A percentile compares a stretch with the other conserved stretches of the same genome.
phyloP scores from a whole-genome alignment of 2,888 invertebrate species.

The Clistopyga incitator region DNA sequence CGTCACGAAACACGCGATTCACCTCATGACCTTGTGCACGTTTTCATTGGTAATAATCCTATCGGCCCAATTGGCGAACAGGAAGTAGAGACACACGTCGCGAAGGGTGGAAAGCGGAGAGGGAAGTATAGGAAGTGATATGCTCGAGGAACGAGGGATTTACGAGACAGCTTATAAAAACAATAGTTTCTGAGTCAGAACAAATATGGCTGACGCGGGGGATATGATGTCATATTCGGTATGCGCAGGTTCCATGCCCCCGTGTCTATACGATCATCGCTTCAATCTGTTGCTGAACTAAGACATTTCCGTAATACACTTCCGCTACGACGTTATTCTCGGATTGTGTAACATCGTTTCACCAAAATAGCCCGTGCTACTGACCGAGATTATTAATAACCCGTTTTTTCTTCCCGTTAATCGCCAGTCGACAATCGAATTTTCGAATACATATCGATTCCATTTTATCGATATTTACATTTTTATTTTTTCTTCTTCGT shows the following conservation, averaged over 20 bases:
- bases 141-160: slow-evolving; percentile 15
- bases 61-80: slow-evolving; percentile 11
- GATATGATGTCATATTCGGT: slow-evolving; percentile 60
- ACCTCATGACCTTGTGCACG: slow-evolving; percentile 47
- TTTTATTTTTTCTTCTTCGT: too few relatives aligned
- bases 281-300: slow-evolving; percentile 55
- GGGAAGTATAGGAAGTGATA: slow-evolving; percentile 42
- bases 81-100: slow-evolving; percentile 54
- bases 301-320: not conserved
- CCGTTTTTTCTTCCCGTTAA: not conserved
- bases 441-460: slow-evolving; percentile 1
- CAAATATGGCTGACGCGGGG: slow-evolving; percentile 61
- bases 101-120: slow-evolving; percentile 29
- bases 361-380: slow-evolving; percentile 3
- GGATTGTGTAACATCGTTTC: not conserved
- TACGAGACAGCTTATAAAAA: slow-evolving; percentile 29
- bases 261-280: not conserved
- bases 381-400: slow-evolving; percentile 23
- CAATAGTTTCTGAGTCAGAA: slow-evolving; percentile 43
- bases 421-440: slow-evolving; percentile 1
- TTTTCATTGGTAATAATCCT: slow-evolving; percentile 15
- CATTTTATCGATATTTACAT: too few relatives aligned
- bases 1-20: slow-evolving; percentile 39
- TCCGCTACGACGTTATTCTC: not conserved
- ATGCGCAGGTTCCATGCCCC: slow-evolving; percentile 62